phyloP scores from a whole-genome alignment of 2,797 vertebrate species.

The Pipistrellus pygmaeus region DNA sequence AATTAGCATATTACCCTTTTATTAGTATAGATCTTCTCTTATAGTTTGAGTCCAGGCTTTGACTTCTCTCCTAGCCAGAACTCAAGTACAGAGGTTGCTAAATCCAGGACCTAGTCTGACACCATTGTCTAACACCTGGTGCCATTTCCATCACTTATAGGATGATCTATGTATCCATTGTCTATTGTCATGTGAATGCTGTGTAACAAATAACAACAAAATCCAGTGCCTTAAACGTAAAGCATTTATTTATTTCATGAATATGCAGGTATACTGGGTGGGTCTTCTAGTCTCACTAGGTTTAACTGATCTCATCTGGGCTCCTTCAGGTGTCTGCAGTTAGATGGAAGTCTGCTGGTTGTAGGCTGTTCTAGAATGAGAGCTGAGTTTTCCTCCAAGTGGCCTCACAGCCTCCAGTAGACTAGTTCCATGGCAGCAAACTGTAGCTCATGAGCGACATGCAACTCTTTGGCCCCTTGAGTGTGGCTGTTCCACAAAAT shows the following conservation, averaged over 20 bases:
- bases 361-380: neutral
- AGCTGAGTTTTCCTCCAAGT: neutral
- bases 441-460: too few species aligned
- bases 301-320: neutral
- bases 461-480: too few species aligned
- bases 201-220: constrained; percentile 37
- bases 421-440: neutral
- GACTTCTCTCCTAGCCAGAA: too few species aligned
- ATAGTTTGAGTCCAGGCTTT: too few species aligned
- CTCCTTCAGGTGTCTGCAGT: neutral
- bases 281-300: neutral
- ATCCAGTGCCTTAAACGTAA: neutral
- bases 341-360: neutral
- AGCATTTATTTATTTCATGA: neutral
- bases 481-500: too few species aligned
- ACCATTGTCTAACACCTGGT: too few species aligned
- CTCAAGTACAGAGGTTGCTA: too few species aligned
- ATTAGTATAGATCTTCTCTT: too few species aligned
- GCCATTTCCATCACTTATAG: too few species aligned
- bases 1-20: too few species aligned
- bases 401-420: neutral
- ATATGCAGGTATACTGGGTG: neutral
- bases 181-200: neutral
- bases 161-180: neutral
- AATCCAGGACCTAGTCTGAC: too few species aligned